Conservation (phyloP, 2,113 vertebrate genomes). For the Anolis carolinensis region DNA sequence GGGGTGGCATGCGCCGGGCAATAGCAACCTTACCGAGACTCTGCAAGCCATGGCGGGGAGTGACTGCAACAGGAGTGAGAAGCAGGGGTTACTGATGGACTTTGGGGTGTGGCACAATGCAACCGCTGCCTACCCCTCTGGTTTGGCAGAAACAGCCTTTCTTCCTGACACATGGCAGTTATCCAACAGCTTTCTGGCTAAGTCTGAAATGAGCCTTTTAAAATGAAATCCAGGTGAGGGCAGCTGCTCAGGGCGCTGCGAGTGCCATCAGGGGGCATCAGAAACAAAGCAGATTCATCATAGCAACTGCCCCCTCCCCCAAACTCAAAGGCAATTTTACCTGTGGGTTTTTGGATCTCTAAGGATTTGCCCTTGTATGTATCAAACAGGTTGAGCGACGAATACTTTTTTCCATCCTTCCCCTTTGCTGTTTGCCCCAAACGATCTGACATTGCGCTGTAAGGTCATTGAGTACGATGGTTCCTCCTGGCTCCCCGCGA, state of each 20-base stretch:
- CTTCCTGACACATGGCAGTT: neutral
- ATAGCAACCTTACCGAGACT: slow-evolving; percentile 97
- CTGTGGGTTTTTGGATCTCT: slow-evolving; percentile 95
- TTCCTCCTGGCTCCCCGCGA: slow-evolving; percentile 85
- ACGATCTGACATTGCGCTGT: slow-evolving; percentile 99
- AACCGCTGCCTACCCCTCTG: neutral
- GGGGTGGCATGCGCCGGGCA: slow-evolving; percentile 94
- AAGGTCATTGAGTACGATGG: slow-evolving; percentile 98
- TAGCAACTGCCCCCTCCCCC: neutral
- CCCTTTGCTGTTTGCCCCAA: slow-evolving; percentile 98
- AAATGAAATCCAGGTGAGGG: neutral
- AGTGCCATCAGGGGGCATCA: slow-evolving; percentile 25
- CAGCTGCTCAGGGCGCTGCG: slow-evolving; percentile 42
- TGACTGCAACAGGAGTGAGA: slow-evolving; percentile 73
- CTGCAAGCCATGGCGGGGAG: slow-evolving; percentile 96
- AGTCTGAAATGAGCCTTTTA: too few species aligned
- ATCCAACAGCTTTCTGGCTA: neutral
- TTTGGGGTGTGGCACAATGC: neutral
- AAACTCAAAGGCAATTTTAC: slow-evolving; percentile 71
- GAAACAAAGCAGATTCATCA: slow-evolving; percentile 19
- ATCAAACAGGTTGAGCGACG: slow-evolving; percentile 98
- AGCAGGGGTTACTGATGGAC: neutral
- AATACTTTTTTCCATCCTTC: slow-evolving; percentile 99
- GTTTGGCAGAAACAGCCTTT: neutral
- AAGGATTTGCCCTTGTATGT: slow-evolving; percentile 98